Conservation (phyloP, 1,140 invertebrate species). For the Acromyrmex echinatior region DNA sequence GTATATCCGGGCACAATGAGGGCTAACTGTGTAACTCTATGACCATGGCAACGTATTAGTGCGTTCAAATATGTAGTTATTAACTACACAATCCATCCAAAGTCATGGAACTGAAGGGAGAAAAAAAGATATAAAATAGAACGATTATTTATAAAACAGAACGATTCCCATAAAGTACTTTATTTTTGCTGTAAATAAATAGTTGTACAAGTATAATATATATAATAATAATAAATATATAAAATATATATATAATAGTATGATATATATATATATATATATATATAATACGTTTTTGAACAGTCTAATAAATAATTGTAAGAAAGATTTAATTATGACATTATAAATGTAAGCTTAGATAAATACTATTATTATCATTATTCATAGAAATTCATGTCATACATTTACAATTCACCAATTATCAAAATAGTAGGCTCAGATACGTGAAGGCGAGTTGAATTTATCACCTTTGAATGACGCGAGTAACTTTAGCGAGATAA, state of each 20-base stretch:
- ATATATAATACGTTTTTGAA: background rate
- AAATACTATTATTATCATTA: background rate
- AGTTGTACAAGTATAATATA: background rate
- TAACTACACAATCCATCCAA: background rate
- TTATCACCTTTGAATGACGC: constrained; percentile 18
- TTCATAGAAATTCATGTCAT: background rate
- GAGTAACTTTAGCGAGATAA: constrained; percentile 38
- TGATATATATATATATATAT: background rate
- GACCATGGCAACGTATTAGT: background rate
- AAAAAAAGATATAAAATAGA: background rate
- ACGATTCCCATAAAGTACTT: background rate
- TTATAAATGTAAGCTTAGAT: background rate
- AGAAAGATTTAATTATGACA: background rate
- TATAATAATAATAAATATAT: background rate
- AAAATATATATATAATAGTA: background rate
- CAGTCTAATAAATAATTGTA: background rate
- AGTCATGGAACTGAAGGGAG: background rate
- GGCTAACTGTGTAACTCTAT: constrained; percentile 35
- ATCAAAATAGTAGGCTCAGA: background rate
- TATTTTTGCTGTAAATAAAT: constrained; percentile 7
- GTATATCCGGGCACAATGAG: constrained; percentile 58
- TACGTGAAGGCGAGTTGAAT: background rate
- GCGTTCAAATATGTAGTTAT: background rate
- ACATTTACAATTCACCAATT: background rate
- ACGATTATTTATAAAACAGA: background rate